Conservation (phyloP, 2,797 vertebrate genomes). For the Chlorospingus semifuscus region DNA sequence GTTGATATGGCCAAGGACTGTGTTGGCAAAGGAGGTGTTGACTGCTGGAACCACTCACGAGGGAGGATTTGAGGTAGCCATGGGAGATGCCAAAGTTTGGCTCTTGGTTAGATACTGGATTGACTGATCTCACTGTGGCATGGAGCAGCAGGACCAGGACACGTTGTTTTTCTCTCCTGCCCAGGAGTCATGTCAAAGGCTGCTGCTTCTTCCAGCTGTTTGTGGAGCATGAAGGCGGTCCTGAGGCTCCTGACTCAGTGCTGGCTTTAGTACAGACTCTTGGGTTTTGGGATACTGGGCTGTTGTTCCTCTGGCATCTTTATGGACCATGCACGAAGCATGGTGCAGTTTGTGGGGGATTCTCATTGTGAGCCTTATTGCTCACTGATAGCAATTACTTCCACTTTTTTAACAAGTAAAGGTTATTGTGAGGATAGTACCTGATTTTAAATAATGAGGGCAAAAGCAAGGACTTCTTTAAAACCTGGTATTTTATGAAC, state of each 20-base stretch:
- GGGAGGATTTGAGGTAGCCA: background rate
- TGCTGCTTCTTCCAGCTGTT: background rate
- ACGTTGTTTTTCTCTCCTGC: background rate
- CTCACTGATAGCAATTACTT: background rate
- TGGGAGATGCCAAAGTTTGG: background rate
- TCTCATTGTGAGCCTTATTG: background rate
- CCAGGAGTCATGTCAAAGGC: background rate
- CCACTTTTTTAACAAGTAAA: background rate
- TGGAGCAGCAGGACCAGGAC: background rate
- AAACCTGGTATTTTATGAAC: background rate
- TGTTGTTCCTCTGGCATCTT: background rate
- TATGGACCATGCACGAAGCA: rapidly evolving
- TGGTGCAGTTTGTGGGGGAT: background rate
- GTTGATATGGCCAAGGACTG: background rate
- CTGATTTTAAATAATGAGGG: background rate
- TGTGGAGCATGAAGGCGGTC: rapidly evolving
- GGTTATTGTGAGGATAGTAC: background rate
- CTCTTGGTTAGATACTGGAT: background rate
- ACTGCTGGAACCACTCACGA: rapidly evolving
- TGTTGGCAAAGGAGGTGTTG: background rate
- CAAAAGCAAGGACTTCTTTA: background rate
- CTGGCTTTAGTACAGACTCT: background rate
- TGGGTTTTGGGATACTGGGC: background rate
- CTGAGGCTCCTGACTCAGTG: background rate
- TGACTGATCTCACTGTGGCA: rapidly evolving